Percentiles rank a stretch among this genome's conserved stretches.
phyloP scores from a whole-genome alignment of 2,113 vertebrate genomes.

The Cottus gobio region DNA sequence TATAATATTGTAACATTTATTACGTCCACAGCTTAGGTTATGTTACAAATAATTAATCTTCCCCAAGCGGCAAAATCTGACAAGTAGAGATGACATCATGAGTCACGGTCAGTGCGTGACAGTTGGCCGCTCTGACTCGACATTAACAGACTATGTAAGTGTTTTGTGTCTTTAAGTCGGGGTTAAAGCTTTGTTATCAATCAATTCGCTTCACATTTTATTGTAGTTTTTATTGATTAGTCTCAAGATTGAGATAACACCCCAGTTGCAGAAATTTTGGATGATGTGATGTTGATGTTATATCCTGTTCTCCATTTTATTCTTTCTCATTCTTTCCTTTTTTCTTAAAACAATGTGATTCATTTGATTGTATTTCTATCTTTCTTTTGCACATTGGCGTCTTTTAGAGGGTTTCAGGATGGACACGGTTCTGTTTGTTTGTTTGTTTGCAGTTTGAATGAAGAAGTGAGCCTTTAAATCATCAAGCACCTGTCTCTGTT shows the following conservation, averaged over 20 bases:
- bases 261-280: neutral
- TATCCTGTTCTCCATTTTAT: neutral
- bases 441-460: conserved; percentile 25
- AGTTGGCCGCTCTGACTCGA: neutral
- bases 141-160: neutral
- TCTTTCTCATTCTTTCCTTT: neutral
- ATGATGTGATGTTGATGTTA: neutral
- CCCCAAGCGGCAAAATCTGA: no score
- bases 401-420: neutral
- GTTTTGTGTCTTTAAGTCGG: neutral
- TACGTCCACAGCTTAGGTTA: neutral
- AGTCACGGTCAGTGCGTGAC: neutral
- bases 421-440: neutral
- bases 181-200: conserved; percentile 7
- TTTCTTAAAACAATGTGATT: neutral
- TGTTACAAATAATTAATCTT: neutral
- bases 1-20: neutral
- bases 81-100: no score
- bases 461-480: conserved; percentile 40
- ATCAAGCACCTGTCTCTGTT: conserved; percentile 39
- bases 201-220: neutral
- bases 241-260: neutral
- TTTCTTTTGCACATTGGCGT: neutral
- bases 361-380: neutral
- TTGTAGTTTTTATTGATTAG: neutral